Conservation (phyloP, 2,888 invertebrate species). For the Dione vanillae region DNA sequence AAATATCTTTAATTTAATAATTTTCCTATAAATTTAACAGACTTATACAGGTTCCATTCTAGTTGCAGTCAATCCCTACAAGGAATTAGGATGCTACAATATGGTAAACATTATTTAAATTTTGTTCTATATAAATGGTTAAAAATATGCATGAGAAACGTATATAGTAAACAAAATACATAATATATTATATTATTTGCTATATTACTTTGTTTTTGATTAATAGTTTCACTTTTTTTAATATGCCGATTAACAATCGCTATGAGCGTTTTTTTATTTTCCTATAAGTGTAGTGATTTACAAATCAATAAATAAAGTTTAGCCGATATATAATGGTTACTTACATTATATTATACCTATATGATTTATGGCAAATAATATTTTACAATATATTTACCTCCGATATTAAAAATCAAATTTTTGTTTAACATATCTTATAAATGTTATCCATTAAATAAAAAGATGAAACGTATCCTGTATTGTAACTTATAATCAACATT, state of each 20-base stretch:
- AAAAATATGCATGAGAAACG: too few species aligned
- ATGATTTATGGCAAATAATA: too few species aligned
- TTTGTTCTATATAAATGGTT: conserved; percentile 35
- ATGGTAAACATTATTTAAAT: conserved; percentile 89
- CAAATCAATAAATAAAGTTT: too few species aligned
- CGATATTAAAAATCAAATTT: not conserved
- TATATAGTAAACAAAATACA: not conserved
- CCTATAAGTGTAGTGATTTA: too few species aligned
- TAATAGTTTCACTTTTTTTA: too few species aligned
- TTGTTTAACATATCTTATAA: not conserved
- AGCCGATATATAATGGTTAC: too few species aligned
- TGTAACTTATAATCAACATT: conserved; percentile 18
- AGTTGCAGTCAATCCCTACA: conserved; percentile 97
- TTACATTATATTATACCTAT: too few species aligned
- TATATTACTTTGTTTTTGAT: too few species aligned
- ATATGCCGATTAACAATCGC: too few species aligned
- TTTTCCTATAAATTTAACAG: conserved; percentile 85
- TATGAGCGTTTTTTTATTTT: too few species aligned
- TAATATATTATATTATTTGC: too few species aligned
- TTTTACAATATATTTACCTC: too few species aligned
- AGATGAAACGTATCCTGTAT: not conserved
- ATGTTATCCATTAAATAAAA: not conserved
- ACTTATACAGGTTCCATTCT: conserved; percentile 97
- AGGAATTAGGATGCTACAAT: conserved; percentile 94
- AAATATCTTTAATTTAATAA: not conserved